These are phyloP conservation scores for Pyrrhosoma nymphula DNA, from an alignment of 2,888 invertebrate species.

Conservation along the genomic window DNA sequence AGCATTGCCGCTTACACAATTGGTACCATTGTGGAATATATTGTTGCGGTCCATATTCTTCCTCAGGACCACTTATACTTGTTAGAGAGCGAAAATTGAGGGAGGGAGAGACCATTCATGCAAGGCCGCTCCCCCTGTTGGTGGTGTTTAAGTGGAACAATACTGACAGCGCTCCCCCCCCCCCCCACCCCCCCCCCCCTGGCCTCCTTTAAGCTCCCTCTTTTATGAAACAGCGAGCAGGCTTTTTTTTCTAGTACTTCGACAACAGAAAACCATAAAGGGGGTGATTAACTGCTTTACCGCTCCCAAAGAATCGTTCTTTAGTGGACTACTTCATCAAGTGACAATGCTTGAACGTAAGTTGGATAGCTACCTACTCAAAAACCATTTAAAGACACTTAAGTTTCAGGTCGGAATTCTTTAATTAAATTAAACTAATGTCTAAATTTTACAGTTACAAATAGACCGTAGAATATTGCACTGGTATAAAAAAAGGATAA, in stretches of 20 bases:
- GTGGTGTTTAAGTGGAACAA: background rate
- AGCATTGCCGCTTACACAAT: no score
- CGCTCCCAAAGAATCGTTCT: background rate
- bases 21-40: background rate
- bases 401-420: no score
- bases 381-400: background rate
- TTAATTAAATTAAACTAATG: no score
- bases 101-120: background rate
- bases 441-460: no score
- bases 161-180: background rate
- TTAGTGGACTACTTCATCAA: background rate
- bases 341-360: background rate
- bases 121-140: background rate
- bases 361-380: background rate
- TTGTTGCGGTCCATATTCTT: background rate
- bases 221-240: background rate
- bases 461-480: no score
- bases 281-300: constrained; percentile 7
- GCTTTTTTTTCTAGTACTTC: background rate
- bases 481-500: no score
- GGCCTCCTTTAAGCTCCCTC: background rate
- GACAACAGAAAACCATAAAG: background rate
- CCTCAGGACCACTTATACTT: background rate
- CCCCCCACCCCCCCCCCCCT: background rate
- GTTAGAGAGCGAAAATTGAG: background rate